Evolutionary conservation across 2,888 invertebrate species (phyloP).

Genomic region (Muscina levida): DNA sequence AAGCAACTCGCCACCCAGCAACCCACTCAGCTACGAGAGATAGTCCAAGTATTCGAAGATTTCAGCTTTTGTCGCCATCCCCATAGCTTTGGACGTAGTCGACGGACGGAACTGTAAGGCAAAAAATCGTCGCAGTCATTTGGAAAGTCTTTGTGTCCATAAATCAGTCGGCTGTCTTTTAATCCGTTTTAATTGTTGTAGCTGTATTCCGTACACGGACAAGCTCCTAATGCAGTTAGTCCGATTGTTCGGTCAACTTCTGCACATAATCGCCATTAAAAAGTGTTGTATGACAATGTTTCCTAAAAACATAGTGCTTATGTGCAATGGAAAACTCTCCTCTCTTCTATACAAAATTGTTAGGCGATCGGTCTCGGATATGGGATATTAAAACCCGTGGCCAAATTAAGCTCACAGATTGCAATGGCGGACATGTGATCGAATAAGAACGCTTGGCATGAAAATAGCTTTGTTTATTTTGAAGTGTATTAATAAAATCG

Average conservation of each 20-base stretch:
- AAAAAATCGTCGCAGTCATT: constrained; percentile 72
- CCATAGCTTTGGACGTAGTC: neutral
- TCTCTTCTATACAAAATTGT: neutral
- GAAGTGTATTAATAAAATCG: too few species aligned
- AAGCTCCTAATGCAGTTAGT: constrained; percentile 60
- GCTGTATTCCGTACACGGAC: constrained; percentile 57
- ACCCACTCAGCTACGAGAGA: constrained; percentile 11
- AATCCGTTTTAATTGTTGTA: constrained; percentile 70
- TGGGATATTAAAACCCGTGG: neutral
- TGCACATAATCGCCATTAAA: constrained; percentile 65
- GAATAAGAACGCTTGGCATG: too few species aligned
- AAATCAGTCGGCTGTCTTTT: constrained; percentile 73
- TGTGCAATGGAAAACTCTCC: constrained; percentile 24
- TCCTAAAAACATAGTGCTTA: constrained; percentile 21
- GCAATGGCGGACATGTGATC: neutral
- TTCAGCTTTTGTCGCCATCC: constrained; percentile 26
- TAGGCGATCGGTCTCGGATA: constrained; percentile 2
- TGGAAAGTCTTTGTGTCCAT: constrained; percentile 73
- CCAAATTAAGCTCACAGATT: neutral
- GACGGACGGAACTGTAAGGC: constrained; percentile 18
- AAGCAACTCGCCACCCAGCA: neutral
- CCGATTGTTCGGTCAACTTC: constrained; percentile 46
- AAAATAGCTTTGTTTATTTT: too few species aligned
- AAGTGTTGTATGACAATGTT: constrained; percentile 43
- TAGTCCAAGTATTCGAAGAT: neutral